Base-by-base conservation (phyloP, 64 coral and sea anemone species). In the Actinia tenebrosa region DNA sequence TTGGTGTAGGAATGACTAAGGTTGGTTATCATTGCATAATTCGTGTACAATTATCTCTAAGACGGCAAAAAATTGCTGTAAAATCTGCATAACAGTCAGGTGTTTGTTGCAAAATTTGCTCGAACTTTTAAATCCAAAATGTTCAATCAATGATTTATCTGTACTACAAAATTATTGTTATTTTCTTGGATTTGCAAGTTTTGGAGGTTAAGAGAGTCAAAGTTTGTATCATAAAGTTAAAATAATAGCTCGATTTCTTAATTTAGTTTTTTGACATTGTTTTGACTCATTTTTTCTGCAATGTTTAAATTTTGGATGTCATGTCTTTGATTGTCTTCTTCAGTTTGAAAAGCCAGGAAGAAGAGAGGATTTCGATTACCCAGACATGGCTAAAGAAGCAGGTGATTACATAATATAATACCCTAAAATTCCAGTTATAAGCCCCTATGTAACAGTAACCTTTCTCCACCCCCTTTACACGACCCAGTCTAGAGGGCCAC, bases 1-100 rank as follows among this genome's bases (percentile, higher is more conserved):
- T 92, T 89, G 96, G 96, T 59, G 96, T 98, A 7, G 96, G 96
- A 5, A 98, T 98, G 96, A 98, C 96, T 53, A 98, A 98, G 93
- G 96, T 98, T 60, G 55, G 87, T 64, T 64, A 30, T 44, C 18
- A 19, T 83, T 50, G n/a, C 69, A 75, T 13, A 27, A 30, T n/a
- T 42, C 11, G 1, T 42, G 25, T 42, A 37, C 1, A 30, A 75
- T 27, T 10, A 10, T 42, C 69, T 10, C 26, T 75, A 9, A 37
- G 25, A 75, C 30, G 68, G 22, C 37, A 26, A 3, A 75, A 26
- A 14, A 66, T 58, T 13, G 56, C 10, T 58, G 10, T 10, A 58
- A 25, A 22, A 66, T 8, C 63, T 8, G 63, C 63, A 66, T 23
- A 20, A 66, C 7, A 66, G 0, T 66, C 63, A 25, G 63, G 10